Base-by-base conservation (phyloP, 2,888 invertebrate species). In the Dynastes grantii region DNA sequence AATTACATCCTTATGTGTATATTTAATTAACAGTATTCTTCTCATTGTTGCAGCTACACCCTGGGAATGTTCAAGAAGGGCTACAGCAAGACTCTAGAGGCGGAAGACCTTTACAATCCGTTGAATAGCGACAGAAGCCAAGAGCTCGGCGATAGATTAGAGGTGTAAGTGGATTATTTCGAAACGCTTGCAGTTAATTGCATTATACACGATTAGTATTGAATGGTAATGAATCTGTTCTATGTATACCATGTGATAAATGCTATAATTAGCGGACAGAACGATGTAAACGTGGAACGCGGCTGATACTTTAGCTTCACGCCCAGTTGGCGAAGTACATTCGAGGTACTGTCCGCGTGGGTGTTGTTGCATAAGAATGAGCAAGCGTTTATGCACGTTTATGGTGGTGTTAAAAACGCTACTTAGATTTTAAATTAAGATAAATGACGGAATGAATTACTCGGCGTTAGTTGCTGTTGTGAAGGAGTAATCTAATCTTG, bases 21-120 rank as follows among this genome's bases (percentile, higher is more conserved):
- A 58, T 16, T 22, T 45, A 45, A 45, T 45, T 45, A 45, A 45
- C 45, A 8, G 45, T 11, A 45, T 45, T 45, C 8, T 45, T 45
- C 45, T 45, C 32, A 22, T 58, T 29, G 16, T 89, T 91, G 55
- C 86, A 94, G 94, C 88, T 97, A 96, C 93, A 94, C 95, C 77
- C 90, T 95, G 85, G 94, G 93, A 4, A 89, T 95, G 84, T 96
- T 96, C 88, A 92, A 92, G 83, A 92, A 92, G 85, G 97, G 96
- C 0, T 92, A 93, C 84, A 91, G 90, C 78, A 93, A 95, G 84
- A 92, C 93, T 71, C 88, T 97, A 68, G 94, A 94, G 81, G 91
- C 93, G 64, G 90, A 92, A 37, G 97, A 97, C 88, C 89, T 97
- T 63, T 94, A 94, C 85, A 92, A 93, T 83, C 92, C 95, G 0